Evolutionary conservation across 2,888 invertebrate genomes (phyloP).

Genomic region (Geotrupes spiniger): DNA sequence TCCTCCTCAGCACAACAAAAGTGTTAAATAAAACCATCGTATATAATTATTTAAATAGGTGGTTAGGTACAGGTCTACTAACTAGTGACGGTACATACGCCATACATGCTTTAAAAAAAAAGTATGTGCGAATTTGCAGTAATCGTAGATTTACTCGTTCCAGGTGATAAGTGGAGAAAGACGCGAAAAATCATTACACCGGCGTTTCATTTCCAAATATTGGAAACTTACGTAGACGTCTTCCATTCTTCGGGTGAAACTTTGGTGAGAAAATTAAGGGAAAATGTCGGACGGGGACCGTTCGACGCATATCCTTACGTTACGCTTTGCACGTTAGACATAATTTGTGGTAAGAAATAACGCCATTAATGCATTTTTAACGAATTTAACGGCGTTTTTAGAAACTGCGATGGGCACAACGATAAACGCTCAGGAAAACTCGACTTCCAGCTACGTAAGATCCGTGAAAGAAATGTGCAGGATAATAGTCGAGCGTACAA

Average conservation of each 20-base stretch:
- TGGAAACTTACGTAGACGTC: conserved; percentile 65
- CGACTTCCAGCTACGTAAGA: conserved; percentile 67
- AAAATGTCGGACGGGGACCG: conserved; percentile 39
- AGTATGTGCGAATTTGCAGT: too few species aligned
- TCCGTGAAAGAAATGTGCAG: conserved; percentile 59
- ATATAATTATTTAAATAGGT: conserved; percentile 35
- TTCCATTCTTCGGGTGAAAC: conserved; percentile 62
- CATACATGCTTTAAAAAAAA: too few species aligned
- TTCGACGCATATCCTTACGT: conserved; percentile 61
- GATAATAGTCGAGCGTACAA: conserved; percentile 37
- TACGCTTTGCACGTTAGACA: conserved; percentile 58
- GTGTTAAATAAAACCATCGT: conserved; percentile 36
- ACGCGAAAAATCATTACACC: conserved; percentile 69
- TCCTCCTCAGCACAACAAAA: conserved; percentile 32
- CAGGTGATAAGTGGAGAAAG: conserved; percentile 58
- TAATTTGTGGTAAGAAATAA: conserved; percentile 56
- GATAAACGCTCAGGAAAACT: conserved; percentile 67
- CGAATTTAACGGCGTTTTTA: conserved; percentile 44
- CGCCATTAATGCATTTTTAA: too few species aligned
- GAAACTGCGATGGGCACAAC: conserved; percentile 83
- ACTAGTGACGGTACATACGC: too few species aligned
- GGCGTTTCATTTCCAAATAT: conserved; percentile 70
- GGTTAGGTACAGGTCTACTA: conserved; percentile 40
- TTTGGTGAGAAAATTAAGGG: conserved; percentile 54
- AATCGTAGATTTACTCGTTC: background rate